Conservation (phyloP, 2,797 vertebrate genomes). For the Pristis pectinata region DNA sequence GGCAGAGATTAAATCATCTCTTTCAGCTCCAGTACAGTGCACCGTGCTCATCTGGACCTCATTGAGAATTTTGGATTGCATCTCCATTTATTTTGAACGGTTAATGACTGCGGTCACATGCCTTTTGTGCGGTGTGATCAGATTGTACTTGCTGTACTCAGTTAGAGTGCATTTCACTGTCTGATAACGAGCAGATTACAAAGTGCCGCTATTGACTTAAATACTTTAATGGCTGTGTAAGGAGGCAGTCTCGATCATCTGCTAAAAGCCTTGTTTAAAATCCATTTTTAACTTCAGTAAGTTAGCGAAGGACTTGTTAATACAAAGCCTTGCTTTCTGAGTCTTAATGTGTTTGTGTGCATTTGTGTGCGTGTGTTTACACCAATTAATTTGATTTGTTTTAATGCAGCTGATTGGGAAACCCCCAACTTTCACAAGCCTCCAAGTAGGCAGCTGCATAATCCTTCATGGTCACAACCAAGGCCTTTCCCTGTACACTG, state of each 20-base stretch:
- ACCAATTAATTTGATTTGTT: no score
- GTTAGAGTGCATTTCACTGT: slow-evolving; percentile 12
- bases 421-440: neutral
- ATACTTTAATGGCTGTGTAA: slow-evolving; percentile 16
- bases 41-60: neutral
- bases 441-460: no score
- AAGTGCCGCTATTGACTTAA: slow-evolving; percentile 18
- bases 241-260: neutral
- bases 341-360: no score
- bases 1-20: slow-evolving; percentile 14
- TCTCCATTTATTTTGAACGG: neutral
- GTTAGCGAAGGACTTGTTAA: neutral
- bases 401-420: neutral
- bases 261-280: slow-evolving; percentile 25
- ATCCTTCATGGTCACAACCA: neutral
- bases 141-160: slow-evolving; percentile 3
- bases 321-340: neutral
- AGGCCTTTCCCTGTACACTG: neutral
- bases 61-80: slow-evolving; percentile 12
- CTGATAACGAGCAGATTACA: slow-evolving; percentile 28
- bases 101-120: slow-evolving; percentile 4
- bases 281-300: slow-evolving; percentile 1
- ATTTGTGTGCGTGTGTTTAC: neutral
- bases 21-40: neutral
- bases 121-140: neutral